Evolutionary conservation across 23 tunicate species (phyloP), one percentile per base, ranked within the genome.

Genomic region (Halocynthia roretzi): DNA sequence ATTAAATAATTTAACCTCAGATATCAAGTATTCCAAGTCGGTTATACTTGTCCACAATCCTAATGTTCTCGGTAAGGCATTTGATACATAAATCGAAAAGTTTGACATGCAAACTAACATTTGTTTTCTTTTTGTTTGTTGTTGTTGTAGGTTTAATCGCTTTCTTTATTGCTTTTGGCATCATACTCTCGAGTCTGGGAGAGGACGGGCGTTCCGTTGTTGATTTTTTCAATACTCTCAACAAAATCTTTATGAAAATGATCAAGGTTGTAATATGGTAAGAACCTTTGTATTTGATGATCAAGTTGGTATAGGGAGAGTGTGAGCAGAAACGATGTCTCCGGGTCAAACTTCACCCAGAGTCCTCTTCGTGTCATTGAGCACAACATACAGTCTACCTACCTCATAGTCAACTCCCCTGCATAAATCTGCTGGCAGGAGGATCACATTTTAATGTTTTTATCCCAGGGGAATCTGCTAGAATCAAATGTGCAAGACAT

Each of bases 211-310:
- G 80, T 68, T 40, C 77, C 20, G 78, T 92, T 14, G 11, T 67
- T 50, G 84, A 86, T 9, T 80, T 92, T 57, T 76, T 92, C 72
- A 50, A 71, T 9, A 51, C 61, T 51, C 48, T 86, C 31, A 92
- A 92, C 53, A 61, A 77, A 54, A 82, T 92, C 48, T 92, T 86
- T 64, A 92, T 92, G 98, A 87, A 78, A 53, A 92, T 92, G 87
- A 92, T 92, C 9, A 79, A 67, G 62, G 53, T 69, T 44, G 61
- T 92, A 10, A 60, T 92, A 51, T 92, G 98, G 98, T 92, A 49
- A 76, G 96, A n/a, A n/a, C n/a, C n/a, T n/a, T n/a, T n/a, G n/a
- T 61, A n/a, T n/a, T n/a, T n/a, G n/a, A n/a, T n/a, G n/a, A n/a
- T n/a, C n/a, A n/a, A n/a, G n/a, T n/a, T n/a, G n/a, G n/a, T n/a